These are phyloP conservation scores for Sphecodes monilicornis DNA, from an alignment of 2,888 invertebrate species.

Conservation along the genomic window DNA sequence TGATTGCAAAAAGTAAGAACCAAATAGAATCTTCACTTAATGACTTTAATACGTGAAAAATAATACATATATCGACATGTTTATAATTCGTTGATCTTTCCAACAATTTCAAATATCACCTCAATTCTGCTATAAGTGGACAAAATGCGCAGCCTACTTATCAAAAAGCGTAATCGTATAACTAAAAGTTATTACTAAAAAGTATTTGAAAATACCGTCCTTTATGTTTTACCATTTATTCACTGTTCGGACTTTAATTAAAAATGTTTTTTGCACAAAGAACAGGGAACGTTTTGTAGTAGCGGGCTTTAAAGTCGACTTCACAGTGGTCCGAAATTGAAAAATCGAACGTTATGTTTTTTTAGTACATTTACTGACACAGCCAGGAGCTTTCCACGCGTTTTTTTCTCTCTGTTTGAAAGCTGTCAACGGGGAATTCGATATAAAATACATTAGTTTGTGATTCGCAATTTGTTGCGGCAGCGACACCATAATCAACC, in stretches of 20 bases:
- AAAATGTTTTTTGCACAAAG: not conserved
- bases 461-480: slow-evolving; percentile 1
- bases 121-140: not conserved
- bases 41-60: no score
- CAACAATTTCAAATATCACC: not conserved
- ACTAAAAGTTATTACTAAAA: not conserved
- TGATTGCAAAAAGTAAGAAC: no score
- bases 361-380: not conserved
- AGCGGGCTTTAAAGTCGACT: not conserved
- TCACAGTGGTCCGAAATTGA: not conserved
- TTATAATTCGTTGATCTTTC: no score
- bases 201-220: not conserved
- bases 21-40: no score
- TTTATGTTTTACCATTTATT: not conserved
- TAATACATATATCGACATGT: no score
- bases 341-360: not conserved
- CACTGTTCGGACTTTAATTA: not conserved
- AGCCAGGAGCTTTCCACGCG: not conserved
- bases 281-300: not conserved
- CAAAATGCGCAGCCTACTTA: not conserved
- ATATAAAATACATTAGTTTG: not conserved
- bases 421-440: not conserved
- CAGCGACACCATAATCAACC: slow-evolving; percentile 55
- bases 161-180: not conserved
- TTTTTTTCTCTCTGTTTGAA: slow-evolving; percentile 1